Conservation (phyloP, 2,113 vertebrate species). For the Typhlomys cinereus region DNA sequence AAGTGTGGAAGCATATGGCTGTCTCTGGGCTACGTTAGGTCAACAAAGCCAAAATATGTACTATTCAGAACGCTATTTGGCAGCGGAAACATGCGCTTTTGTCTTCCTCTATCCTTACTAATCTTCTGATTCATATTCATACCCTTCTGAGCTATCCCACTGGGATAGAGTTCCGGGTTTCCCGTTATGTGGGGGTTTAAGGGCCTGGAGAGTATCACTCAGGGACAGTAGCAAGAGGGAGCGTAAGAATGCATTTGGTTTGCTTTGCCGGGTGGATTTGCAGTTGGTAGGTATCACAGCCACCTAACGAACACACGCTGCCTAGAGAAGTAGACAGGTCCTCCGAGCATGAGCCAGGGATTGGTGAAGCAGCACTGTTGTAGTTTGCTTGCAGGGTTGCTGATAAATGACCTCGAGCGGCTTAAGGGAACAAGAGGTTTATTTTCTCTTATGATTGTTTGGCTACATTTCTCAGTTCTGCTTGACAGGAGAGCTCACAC, state of each 20-base stretch:
- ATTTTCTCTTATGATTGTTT: too few relatives aligned
- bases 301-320: too few relatives aligned
- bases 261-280: background rate
- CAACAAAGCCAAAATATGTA: background rate
- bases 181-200: background rate
- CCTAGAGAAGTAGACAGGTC: background rate
- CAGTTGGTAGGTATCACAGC: rapidly evolving
- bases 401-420: too few relatives aligned
- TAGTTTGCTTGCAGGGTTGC: too few relatives aligned
- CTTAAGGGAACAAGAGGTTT: too few relatives aligned
- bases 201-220: background rate
- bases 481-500: too few relatives aligned
- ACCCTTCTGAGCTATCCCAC: rapidly evolving
- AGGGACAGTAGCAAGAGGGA: background rate
- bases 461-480: too few relatives aligned
- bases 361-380: background rate
- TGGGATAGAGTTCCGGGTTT: rapidly evolving
- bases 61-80: background rate
- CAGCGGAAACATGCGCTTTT: background rate
- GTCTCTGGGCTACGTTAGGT: background rate
- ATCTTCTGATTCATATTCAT: background rate
- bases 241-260: background rate
- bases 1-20: background rate
- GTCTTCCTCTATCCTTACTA: background rate
- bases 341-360: background rate